These are phyloP conservation scores for Hemiscyllium ocellatum DNA, from an alignment of 2,113 vertebrate genomes.

Conservation along the genomic window DNA sequence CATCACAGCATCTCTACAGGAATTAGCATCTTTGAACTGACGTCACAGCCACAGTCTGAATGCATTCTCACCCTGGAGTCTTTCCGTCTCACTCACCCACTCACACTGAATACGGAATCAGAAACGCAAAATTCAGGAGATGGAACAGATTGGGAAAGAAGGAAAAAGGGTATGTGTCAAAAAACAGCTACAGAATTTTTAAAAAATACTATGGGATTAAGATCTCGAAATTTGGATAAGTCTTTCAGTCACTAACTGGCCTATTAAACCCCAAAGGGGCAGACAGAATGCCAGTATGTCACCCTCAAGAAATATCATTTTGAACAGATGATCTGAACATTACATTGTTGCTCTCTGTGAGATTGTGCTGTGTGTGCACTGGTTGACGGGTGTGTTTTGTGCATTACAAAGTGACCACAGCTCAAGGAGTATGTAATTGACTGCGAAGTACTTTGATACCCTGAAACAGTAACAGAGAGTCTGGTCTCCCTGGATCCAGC, in stretches of 20 bases:
- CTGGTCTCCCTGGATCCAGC: neutral
- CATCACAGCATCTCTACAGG: neutral
- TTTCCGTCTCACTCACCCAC: neutral
- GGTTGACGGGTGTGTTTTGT: neutral
- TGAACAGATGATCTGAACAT: neutral
- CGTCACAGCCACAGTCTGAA: conserved; percentile 2
- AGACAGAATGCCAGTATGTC: neutral
- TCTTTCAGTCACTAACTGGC: neutral
- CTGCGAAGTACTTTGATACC: no score
- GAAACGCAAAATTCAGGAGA: neutral
- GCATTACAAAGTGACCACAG: neutral
- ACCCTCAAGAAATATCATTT: neutral
- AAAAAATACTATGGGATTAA: neutral
- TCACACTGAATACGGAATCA: neutral
- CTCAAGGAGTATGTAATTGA: neutral
- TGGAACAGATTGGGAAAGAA: neutral
- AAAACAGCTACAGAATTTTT: neutral
- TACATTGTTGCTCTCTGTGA: neutral
- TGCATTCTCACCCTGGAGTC: neutral
- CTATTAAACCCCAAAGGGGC: neutral
- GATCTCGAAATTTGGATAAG: neutral
- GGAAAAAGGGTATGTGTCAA: neutral
- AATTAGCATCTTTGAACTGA: neutral
- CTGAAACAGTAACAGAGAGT: no score
- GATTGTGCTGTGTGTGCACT: neutral